Conservation (phyloP, 2,888 invertebrate species). For the Sarcophaga variegata region DNA sequence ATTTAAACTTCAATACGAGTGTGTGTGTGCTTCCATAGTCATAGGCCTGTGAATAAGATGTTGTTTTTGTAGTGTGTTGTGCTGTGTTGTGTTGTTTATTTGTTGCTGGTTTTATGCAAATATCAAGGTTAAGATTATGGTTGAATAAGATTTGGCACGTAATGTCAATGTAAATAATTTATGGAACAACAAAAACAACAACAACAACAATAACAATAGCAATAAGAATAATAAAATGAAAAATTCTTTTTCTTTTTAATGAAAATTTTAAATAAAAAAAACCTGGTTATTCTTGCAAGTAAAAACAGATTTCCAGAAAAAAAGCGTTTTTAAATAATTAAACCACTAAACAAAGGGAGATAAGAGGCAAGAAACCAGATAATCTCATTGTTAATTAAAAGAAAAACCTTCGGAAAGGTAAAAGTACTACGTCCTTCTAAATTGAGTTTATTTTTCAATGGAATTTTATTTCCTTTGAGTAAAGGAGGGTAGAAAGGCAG, state of each 20-base stretch:
- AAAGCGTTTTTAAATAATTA: slow-evolving; percentile 1
- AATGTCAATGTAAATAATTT: slow-evolving; percentile 21
- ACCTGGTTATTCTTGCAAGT: background rate
- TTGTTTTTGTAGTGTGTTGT: background rate
- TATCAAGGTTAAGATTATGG: slow-evolving; percentile 52
- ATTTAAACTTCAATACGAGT: too few relatives aligned
- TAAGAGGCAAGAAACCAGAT: background rate
- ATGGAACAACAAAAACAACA: background rate
- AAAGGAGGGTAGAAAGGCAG: too few relatives aligned
- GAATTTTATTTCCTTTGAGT: too few relatives aligned
- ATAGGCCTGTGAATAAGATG: background rate
- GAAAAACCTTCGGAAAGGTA: too few relatives aligned
- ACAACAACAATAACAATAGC: background rate
- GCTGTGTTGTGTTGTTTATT: background rate
- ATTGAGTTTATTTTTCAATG: too few relatives aligned
- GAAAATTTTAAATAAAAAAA: background rate
- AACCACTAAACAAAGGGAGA: background rate
- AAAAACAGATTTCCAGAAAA: background rate
- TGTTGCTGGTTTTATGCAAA: slow-evolving; percentile 2
- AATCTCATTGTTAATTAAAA: too few relatives aligned
- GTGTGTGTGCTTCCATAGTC: background rate
- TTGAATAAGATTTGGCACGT: slow-evolving; percentile 38
- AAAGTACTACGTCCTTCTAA: too few relatives aligned
- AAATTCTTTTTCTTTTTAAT: background rate
- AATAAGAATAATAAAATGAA: background rate